These are phyloP conservation scores for Leptopilina boulardi DNA, from an alignment of 1,140 invertebrate species.

Conservation along the genomic window DNA sequence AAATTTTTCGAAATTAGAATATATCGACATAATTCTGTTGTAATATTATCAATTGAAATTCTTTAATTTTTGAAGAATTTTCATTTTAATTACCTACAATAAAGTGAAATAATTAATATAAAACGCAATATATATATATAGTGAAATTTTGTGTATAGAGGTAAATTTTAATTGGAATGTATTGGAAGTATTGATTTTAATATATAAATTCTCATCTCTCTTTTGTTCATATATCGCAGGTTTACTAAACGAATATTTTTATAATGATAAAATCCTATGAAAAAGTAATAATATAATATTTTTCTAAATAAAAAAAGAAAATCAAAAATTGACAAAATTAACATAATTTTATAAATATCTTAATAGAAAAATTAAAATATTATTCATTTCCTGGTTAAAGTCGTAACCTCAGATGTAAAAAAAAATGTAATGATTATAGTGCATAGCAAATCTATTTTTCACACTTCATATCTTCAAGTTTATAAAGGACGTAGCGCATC, in stretches of 20 bases:
- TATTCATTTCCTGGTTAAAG: conserved; percentile 5
- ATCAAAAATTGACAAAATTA: not conserved
- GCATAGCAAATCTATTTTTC: conserved; percentile 12
- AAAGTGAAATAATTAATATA: too few relatives aligned
- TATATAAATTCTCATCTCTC: not conserved
- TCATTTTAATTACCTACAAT: too few relatives aligned
- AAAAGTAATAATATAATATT: not conserved
- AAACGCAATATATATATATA: not conserved
- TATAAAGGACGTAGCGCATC: conserved; percentile 16
- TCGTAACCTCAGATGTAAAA: not conserved
- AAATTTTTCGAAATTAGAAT: too few relatives aligned
- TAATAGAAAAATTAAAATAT: not conserved
- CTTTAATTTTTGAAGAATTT: too few relatives aligned
- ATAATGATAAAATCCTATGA: not conserved
- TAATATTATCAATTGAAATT: too few relatives aligned
- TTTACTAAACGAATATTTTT: not conserved
- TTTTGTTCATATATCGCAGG: not conserved
- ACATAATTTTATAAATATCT: not conserved
- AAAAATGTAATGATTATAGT: not conserved
- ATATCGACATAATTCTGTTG: too few relatives aligned
- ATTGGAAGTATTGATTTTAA: not conserved
- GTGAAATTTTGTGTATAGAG: not conserved
- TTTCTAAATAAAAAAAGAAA: not conserved
- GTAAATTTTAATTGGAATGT: not conserved
- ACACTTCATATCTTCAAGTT: conserved; percentile 12